Evolutionary conservation across 2,888 invertebrate genomes (phyloP).

Genomic region (Acrobasis suavella): DNA sequence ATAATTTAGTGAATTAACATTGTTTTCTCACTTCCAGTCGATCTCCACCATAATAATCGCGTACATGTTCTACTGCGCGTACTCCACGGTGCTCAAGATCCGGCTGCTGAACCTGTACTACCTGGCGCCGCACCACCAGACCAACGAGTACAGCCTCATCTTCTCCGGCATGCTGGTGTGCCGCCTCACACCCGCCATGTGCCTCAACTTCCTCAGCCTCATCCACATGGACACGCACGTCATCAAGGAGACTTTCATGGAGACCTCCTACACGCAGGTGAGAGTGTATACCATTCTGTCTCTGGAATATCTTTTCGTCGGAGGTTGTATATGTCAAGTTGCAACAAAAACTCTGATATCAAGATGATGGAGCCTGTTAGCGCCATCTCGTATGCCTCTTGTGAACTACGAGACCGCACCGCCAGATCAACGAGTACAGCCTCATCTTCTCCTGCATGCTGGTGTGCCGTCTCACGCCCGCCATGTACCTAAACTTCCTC

Average conservation of each 20-base stretch:
- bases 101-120: slow-evolving; percentile 98
- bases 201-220: slow-evolving; percentile 97
- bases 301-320: too few species aligned
- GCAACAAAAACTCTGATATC: too few species aligned
- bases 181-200: slow-evolving; percentile 98
- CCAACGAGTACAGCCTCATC: slow-evolving; percentile 98
- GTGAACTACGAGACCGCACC: too few species aligned
- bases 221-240: slow-evolving; percentile 99
- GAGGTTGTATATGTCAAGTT: too few species aligned
- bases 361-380: too few species aligned
- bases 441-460: slow-evolving; percentile 99
- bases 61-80: slow-evolving; percentile 98
- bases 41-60: slow-evolving; percentile 95
- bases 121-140: slow-evolving; percentile 98
- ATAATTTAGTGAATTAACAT: too few species aligned
- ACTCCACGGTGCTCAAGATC: slow-evolving; percentile 98
- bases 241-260: slow-evolving; percentile 89
- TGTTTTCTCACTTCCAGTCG: slow-evolving; percentile 79
- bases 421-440: slow-evolving; percentile 99
- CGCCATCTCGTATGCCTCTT: too few species aligned
- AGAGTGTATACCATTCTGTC: slow-evolving; percentile 15
- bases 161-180: slow-evolving; percentile 99
- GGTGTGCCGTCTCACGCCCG: slow-evolving; percentile 97
- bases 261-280: slow-evolving; percentile 97
- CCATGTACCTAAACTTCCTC: slow-evolving; percentile 98